Evolutionary conservation across 2,888 invertebrate genomes (phyloP), one percentile per base, ranked within the genome.

Genomic region (Epinotia demarniana): DNA sequence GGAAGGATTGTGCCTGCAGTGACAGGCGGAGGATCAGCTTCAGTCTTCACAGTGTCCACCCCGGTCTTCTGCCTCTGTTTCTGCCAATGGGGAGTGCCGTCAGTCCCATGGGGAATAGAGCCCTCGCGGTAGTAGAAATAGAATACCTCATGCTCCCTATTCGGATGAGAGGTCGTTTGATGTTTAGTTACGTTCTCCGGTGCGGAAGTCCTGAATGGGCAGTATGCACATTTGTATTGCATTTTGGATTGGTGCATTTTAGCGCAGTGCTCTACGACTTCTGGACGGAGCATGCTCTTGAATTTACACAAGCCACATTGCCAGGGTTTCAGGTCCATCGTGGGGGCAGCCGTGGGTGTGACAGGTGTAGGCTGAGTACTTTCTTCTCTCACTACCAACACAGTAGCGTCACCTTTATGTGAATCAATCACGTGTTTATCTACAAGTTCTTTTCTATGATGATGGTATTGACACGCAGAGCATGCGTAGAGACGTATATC

Each of bases 401-500:
- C 43, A 90, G 88, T 75, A 88, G 90, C 74, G 27, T 90, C 90
- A 12, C 18, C 39, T 33, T 95, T 95, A 83, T 97, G 97, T 27
- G 92, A 92, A 0, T 96, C 96, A 0, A 86, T 78, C 1, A 96
- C 84, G 85, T 98, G 98, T 39, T 95, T 95, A 77, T 97, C 97
- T 3, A 97, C 93, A 9, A 95, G 89, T 64, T 94, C 91, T 60
- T 92, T 95, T 79, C 95, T 95, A 83, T 95, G 95, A 86, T 97
- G 96, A 79, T 96, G 94, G 85, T 95, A 96, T 53, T 92, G 85
- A 83, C 98, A 98, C 77, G 93, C 90, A 0, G 95, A 95, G 87
- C 98, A 98, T 80, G 96, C 96, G 87, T 96, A 97, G 53, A 98
- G 89, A 75, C 95, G 94, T 8, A 94, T 90, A 78, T 97, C 97